Conservation (phyloP, 2,113 vertebrate genomes). For the Rhabdornis inornatus region DNA sequence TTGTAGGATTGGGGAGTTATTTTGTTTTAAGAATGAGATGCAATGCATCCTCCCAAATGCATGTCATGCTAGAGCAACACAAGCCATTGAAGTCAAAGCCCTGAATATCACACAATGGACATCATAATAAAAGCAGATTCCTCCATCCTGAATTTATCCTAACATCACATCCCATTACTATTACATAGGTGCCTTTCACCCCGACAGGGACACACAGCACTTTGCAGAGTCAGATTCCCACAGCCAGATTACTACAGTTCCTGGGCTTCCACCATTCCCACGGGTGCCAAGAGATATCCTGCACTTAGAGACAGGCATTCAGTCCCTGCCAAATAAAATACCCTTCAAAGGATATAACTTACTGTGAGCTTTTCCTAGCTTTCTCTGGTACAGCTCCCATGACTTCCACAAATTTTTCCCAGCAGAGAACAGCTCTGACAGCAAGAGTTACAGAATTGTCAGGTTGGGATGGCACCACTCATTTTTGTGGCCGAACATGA, state of each 20-base stretch:
- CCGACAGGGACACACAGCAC: neutral
- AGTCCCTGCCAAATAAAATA: neutral
- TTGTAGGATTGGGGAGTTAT: neutral
- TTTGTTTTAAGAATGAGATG: neutral
- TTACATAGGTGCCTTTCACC: neutral
- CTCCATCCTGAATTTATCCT: neutral
- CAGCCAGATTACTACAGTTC: neutral
- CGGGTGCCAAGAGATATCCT: neutral
- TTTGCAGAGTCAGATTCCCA: neutral
- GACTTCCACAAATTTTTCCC: neutral
- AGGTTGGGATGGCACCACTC: neutral
- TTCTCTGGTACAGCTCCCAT: neutral
- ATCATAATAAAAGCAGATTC: neutral
- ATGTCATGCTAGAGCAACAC: neutral
- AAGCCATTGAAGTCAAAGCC: neutral
- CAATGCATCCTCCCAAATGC: neutral
- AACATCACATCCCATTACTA: neutral
- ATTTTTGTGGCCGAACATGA: neutral
- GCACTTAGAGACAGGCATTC: neutral
- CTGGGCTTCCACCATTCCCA: neutral
- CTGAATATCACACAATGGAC: neutral
- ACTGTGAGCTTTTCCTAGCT: neutral
- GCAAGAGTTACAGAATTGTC: neutral
- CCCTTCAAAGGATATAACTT: neutral
- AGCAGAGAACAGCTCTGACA: neutral